A percentile compares a stretch with the other conserved stretches of the same genome.
Conservation (phyloP, 2,888 invertebrate genomes). For the Caenorhabditis zanzibari region DNA sequence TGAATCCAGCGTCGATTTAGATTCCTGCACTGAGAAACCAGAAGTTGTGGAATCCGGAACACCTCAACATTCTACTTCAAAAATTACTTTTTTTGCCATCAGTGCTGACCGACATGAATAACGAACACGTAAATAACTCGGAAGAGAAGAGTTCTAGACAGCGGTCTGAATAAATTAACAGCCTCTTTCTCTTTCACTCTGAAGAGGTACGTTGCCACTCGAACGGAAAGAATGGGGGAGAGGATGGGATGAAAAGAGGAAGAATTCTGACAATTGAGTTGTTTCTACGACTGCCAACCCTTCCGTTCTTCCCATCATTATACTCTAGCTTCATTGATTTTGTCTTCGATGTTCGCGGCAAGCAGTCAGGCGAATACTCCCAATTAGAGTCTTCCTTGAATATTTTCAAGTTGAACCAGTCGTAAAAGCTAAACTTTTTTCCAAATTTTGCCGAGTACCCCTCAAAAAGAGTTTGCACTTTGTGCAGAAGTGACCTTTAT, state of each 20-base stretch:
- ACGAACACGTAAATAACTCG: not conserved
- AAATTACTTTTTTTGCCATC: too few species aligned
- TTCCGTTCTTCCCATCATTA: conserved; percentile 28
- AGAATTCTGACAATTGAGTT: conserved; percentile 41
- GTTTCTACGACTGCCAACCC: conserved; percentile 35
- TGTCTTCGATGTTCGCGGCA: not conserved
- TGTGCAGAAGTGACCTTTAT: not conserved
- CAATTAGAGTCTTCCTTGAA: not conserved
- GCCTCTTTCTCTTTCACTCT: conserved; percentile 24
- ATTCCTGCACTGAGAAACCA: not conserved
- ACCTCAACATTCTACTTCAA: too few species aligned
- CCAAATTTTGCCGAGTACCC: not conserved
- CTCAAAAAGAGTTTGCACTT: not conserved
- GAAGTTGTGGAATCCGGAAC: too few species aligned
- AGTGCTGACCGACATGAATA: not conserved
- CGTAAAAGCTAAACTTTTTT: not conserved
- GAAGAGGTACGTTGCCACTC: conserved; percentile 49
- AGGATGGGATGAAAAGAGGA: conserved; percentile 9
- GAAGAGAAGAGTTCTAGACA: conserved; percentile 13
- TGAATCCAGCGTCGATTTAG: not conserved
- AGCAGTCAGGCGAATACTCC: not conserved
- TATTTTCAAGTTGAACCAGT: not conserved
- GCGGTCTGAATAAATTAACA: conserved; percentile 39
- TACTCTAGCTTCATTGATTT: conserved; percentile 34
- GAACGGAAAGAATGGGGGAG: conserved; percentile 35